Evolutionary conservation across 2,888 invertebrate species (phyloP).

Genomic region (Orgyia antiqua): DNA sequence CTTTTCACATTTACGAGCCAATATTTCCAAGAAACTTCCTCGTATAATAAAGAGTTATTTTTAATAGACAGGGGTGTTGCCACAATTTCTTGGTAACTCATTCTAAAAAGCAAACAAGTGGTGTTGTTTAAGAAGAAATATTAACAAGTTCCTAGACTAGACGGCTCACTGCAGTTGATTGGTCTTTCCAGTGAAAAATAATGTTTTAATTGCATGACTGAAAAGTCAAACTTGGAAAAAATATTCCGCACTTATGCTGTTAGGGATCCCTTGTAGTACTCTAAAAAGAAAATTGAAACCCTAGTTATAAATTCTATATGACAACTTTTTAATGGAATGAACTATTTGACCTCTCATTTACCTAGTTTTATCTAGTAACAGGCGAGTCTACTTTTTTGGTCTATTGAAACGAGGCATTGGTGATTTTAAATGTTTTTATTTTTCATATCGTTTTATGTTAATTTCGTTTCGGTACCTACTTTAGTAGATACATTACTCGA

Average conservation of each 20-base stretch:
- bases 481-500: no score
- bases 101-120: conserved; percentile 26
- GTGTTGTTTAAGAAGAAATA: conserved; percentile 26
- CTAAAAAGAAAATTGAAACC: no score
- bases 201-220: conserved; percentile 16
- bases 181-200: conserved; percentile 21
- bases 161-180: conserved; percentile 22
- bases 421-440: no score
- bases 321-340: no score
- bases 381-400: no score
- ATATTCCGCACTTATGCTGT: no score
- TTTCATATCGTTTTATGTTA: no score
- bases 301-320: no score
- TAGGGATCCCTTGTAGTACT: background rate
- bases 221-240: background rate
- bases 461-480: no score
- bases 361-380: no score
- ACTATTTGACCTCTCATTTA: no score
- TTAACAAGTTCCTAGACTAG: conserved; percentile 21
- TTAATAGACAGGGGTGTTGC: conserved; percentile 31
- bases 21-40: conserved; percentile 58
- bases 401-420: no score
- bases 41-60: conserved; percentile 34
- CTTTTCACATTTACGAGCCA: conserved; percentile 63
- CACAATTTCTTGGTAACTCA: conserved; percentile 28